These are phyloP conservation scores for Harpalus rufipes DNA, from an alignment of 2,888 invertebrate species.

Conservation along the genomic window DNA sequence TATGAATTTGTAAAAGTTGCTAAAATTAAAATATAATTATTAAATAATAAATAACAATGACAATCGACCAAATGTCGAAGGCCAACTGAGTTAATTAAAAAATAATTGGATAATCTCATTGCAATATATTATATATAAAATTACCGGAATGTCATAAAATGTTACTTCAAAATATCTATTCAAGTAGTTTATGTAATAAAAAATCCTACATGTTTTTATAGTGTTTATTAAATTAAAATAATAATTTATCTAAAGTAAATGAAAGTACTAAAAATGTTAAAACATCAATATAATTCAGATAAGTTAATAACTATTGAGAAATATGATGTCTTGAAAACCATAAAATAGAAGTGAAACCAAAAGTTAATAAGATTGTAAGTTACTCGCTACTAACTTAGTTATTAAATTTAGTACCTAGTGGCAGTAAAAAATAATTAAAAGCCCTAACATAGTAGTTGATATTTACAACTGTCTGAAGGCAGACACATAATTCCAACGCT, in stretches of 20 bases:
- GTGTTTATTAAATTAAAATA: background rate
- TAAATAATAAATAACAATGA: too few relatives aligned
- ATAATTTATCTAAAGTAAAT: background rate
- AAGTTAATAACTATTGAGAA: background rate
- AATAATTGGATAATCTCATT: too few relatives aligned
- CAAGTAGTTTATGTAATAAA: background rate
- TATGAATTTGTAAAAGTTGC: too few relatives aligned
- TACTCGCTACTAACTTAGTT: conserved; percentile 4
- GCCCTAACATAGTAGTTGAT: conserved; percentile 38
- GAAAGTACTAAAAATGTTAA: background rate
- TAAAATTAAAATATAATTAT: too few relatives aligned
- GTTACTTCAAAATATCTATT: too few relatives aligned
- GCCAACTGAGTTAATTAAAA: too few relatives aligned
- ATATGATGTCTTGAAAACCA: conserved; percentile 3
- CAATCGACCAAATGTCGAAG: too few relatives aligned
- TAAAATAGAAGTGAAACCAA: conserved; percentile 43
- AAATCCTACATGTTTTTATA: background rate
- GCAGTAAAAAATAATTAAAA: conserved; percentile 49
- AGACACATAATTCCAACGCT: conserved; percentile 4
- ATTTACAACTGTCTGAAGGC: conserved; percentile 37
- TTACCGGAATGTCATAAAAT: too few relatives aligned
- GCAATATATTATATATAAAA: too few relatives aligned
- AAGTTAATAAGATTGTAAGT: conserved; percentile 15
- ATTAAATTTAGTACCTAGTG: conserved; percentile 42
- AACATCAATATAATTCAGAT: background rate